Conservation (phyloP, 2,888 invertebrate species). For the Rotaria magnacalcarata region DNA sequence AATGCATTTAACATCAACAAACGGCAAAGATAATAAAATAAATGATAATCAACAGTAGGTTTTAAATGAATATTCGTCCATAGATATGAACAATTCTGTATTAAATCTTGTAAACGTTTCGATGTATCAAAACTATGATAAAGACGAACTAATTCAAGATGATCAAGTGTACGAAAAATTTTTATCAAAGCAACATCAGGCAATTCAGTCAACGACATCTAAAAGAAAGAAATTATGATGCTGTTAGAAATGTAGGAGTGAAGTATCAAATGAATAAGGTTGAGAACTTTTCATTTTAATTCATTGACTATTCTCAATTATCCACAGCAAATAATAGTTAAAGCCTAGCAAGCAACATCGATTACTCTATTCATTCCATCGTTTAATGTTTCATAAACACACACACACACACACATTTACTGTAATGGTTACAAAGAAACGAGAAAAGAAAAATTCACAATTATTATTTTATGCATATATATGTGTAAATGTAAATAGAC, state of each 20-base stretch:
- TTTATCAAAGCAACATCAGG: constrained; percentile 20
- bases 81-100: neutral
- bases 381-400: neutral
- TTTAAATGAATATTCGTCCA: constrained; percentile 10
- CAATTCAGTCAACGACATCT: constrained; percentile 19
- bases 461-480: neutral
- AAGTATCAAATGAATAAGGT: neutral
- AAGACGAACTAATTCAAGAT: neutral
- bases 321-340: neutral
- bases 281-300: neutral
- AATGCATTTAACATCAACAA: neutral
- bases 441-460: neutral
- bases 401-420: neutral
- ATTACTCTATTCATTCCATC: neutral
- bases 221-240: neutral
- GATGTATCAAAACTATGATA: neutral
- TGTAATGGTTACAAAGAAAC: neutral
- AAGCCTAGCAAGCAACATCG: neutral
- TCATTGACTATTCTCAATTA: neutral
- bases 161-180: neutral
- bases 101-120: neutral
- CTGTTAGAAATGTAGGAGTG: neutral
- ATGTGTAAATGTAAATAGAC: neutral
- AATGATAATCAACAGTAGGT: neutral
- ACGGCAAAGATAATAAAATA: neutral